phyloP scores from a whole-genome alignment of 2,113 vertebrate genomes.

The Bambusicola thoracicus region DNA sequence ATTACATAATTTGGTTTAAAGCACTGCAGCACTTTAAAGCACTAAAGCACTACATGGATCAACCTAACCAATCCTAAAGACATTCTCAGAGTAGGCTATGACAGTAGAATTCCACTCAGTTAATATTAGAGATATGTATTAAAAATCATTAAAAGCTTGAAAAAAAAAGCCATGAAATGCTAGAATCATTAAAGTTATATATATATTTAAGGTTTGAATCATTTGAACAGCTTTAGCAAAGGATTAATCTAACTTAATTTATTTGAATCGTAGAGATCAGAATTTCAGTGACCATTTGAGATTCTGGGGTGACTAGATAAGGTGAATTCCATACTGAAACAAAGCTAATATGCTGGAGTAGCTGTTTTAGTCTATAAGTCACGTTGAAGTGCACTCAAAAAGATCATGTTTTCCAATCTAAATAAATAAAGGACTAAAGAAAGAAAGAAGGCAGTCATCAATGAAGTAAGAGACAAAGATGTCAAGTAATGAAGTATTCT shows the following conservation, averaged over 20 bases:
- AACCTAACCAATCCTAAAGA: background rate
- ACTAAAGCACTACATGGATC: background rate
- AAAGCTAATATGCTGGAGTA: background rate
- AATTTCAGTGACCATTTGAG: background rate
- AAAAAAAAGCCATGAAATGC: rapidly evolving
- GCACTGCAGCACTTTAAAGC: background rate
- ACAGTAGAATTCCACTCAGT: background rate
- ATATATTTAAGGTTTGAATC: background rate
- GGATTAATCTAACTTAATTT: background rate
- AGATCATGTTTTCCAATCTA: background rate
- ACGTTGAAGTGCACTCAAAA: background rate
- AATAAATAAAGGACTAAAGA: background rate
- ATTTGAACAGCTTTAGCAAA: background rate
- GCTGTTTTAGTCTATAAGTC: background rate
- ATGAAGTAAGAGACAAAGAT: background rate
- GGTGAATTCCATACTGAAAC: background rate
- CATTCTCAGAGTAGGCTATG: background rate
- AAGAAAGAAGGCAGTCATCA: background rate
- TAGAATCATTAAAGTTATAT: background rate
- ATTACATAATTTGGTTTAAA: background rate
- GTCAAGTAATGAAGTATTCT: background rate
- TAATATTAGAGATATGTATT: background rate
- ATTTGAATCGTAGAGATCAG: background rate
- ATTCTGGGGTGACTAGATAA: background rate
- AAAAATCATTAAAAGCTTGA: background rate